Conservation (phyloP, 2,797 vertebrate species). For the Microctenopoma lineatum region DNA sequence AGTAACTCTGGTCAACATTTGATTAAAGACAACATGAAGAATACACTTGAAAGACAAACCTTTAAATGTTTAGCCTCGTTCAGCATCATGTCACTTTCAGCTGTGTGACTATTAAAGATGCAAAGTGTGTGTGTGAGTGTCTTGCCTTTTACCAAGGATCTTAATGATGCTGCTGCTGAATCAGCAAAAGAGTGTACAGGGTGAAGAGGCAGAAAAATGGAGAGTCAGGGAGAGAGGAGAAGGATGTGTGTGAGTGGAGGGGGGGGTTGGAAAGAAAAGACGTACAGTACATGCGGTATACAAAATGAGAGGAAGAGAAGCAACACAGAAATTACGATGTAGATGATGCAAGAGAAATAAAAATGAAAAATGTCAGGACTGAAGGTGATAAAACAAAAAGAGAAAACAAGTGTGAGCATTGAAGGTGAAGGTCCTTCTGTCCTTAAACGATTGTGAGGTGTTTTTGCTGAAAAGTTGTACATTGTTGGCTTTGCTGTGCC, state of each 20-base stretch:
- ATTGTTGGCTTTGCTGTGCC: conserved; percentile 3
- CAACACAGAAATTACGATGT: neutral
- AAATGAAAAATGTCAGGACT: neutral
- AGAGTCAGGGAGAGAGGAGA: conserved; percentile 20
- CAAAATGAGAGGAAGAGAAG: neutral
- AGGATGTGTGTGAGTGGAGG: neutral
- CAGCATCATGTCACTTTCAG: conserved; percentile 67
- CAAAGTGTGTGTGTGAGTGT: conserved; percentile 54
- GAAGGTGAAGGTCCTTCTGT: neutral
- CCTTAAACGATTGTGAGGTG: neutral
- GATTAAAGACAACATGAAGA: conserved; percentile 46
- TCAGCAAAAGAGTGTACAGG: conserved; percentile 57
- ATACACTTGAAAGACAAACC: conserved; percentile 27
- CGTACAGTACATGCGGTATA: neutral
- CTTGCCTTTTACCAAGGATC: conserved; percentile 58
- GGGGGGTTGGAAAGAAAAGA: neutral
- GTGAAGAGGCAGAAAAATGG: conserved; percentile 60
- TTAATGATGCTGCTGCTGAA: conserved; percentile 74
- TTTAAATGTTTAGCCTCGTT: conserved; percentile 62
- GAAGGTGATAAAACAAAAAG: neutral
- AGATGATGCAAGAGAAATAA: neutral
- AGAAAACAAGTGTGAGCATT: neutral
- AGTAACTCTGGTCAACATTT: conserved; percentile 13
- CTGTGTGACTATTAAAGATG: conserved; percentile 62
- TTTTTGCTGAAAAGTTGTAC: conserved; percentile 7